Conservation (phyloP, 2,113 vertebrate genomes). For the Aptenodytes patagonicus region DNA sequence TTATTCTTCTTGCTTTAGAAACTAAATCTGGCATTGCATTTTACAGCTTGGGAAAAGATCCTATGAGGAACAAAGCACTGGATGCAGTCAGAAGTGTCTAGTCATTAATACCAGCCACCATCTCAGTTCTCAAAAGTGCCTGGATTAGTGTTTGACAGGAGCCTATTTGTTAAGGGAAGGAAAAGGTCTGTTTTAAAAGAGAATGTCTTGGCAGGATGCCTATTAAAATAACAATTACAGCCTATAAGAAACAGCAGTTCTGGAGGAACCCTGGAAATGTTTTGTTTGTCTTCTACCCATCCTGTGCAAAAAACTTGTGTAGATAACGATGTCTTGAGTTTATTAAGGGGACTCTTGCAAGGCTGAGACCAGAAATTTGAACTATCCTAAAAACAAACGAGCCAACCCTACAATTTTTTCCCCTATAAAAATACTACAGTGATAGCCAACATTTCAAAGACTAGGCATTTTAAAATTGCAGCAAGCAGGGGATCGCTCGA, state of each 20-base stretch:
- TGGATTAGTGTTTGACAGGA: conserved; percentile 1
- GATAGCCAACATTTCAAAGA: background rate
- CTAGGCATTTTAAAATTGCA: background rate
- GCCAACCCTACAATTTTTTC: background rate
- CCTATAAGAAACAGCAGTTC: background rate
- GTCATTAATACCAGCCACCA: background rate
- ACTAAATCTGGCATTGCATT: conserved; percentile 21
- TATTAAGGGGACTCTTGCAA: background rate
- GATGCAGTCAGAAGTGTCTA: background rate
- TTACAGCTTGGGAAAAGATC: conserved; percentile 28
- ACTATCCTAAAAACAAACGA: background rate
- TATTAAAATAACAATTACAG: conserved; percentile 16
- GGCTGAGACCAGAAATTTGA: background rate
- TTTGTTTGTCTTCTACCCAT: background rate
- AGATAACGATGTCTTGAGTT: background rate
- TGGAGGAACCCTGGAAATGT: background rate
- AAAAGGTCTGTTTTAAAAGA: background rate
- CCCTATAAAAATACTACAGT: background rate
- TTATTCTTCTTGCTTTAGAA: conserved; percentile 10
- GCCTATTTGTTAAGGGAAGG: background rate
- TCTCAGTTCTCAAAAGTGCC: background rate
- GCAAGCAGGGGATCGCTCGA: background rate
- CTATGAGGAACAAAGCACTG: background rate
- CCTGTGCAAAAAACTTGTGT: background rate
- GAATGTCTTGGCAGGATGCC: background rate